A percentile compares a stretch with the other conserved stretches of the same genome.
phyloP scores from a whole-genome alignment of 2,797 vertebrate genomes.

The Pitangus sulphuratus region DNA sequence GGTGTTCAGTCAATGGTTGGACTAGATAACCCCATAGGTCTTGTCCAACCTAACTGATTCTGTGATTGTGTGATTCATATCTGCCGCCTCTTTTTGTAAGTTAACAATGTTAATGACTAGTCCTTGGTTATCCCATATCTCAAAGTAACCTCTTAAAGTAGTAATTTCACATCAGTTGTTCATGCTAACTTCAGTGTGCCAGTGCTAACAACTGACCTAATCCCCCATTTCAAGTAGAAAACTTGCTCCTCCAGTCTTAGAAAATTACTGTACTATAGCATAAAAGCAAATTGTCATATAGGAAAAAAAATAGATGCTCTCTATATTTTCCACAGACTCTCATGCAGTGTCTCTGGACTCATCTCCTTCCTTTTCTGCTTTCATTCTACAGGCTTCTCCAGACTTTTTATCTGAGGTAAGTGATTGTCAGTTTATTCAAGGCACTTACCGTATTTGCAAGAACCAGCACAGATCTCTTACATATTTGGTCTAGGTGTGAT shows the following conservation, averaged over 20 bases:
- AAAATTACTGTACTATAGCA: neutral
- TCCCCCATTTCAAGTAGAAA: neutral
- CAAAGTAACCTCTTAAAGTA: neutral
- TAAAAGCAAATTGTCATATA: neutral
- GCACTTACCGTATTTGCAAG: constrained; percentile 40
- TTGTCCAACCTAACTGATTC: neutral
- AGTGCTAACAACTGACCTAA: neutral
- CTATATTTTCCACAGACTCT: neutral
- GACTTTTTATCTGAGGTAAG: constrained; percentile 32
- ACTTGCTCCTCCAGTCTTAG: neutral
- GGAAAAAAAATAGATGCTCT: neutral
- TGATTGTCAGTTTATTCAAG: constrained; percentile 38
- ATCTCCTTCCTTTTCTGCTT: neutral
- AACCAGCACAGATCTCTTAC: constrained; percentile 24
- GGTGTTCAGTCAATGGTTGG: neutral
- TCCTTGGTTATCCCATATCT: neutral
- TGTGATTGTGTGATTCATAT: neutral
- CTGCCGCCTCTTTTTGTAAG: neutral
- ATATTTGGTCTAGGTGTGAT: constrained; percentile 47
- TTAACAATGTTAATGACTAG: neutral
- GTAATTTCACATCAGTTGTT: neutral
- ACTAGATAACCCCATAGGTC: accelerated
- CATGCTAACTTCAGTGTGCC: neutral
- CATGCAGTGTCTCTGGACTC: neutral
- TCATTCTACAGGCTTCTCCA: neutral